Evolutionary conservation across 2,888 invertebrate species (phyloP).

Genomic region (Hydriomena furcata): DNA sequence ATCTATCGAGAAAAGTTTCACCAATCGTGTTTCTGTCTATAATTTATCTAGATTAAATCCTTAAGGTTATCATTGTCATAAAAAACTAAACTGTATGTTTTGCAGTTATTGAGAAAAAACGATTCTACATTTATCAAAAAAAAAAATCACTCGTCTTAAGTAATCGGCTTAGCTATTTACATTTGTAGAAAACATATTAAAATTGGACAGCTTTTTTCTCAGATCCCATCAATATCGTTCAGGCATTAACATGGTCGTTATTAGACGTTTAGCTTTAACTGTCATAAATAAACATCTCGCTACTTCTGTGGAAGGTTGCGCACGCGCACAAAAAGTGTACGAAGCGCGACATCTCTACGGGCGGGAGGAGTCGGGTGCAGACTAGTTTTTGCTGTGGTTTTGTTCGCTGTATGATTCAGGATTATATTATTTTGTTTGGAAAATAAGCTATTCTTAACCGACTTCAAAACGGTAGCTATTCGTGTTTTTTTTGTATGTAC

Average conservation of each 20-base stretch:
- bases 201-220: conserved; percentile 21
- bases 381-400: conserved; percentile 48
- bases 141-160: background rate
- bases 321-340: conserved; percentile 47
- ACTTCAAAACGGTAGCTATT: no score
- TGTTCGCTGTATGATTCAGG: conserved; percentile 30
- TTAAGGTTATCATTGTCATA: no score
- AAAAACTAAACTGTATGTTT: no score
- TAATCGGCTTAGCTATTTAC: conserved; percentile 12
- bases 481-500: no score
- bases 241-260: conserved; percentile 46
- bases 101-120: no score
- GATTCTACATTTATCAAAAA: no score
- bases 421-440: conserved; percentile 2
- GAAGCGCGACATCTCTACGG: conserved; percentile 54
- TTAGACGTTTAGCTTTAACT: conserved; percentile 47
- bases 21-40: no score
- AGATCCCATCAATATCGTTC: conserved; percentile 32
- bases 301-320: conserved; percentile 56
- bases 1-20: no score
- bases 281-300: conserved; percentile 67
- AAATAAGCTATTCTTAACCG: no score
- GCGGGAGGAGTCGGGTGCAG: conserved; percentile 44
- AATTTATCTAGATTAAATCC: no score
- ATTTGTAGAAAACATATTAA: conserved; percentile 17